Evolutionary conservation across 2,797 vertebrate species (phyloP).

Genomic region (Mallotus villosus): DNA sequence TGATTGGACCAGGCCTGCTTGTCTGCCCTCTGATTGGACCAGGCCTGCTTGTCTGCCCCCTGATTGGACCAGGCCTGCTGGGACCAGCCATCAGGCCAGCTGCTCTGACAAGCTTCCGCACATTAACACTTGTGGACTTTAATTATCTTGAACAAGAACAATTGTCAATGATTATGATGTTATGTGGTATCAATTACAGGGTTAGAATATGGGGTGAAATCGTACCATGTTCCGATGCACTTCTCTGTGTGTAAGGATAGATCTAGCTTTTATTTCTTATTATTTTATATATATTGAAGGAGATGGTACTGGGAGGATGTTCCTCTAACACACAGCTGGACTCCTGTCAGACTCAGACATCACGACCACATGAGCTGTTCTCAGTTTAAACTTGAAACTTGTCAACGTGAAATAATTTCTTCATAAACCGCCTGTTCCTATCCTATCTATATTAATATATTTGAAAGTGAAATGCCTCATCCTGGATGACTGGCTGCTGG

Average conservation of each 20-base stretch:
- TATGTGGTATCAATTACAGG: constrained; percentile 80
- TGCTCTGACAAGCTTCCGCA: constrained; percentile 80
- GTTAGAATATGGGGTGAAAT: constrained; percentile 81
- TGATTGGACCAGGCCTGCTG: constrained; percentile 15
- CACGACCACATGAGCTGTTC: constrained; percentile 25
- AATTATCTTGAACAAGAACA: constrained; percentile 37
- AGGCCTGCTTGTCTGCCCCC: constrained; percentile 33
- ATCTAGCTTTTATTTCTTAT: constrained; percentile 85
- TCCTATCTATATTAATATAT: constrained; percentile 66
- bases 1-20: constrained; percentile 4
- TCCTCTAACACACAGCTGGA: constrained; percentile 29
- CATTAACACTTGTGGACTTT: constrained; percentile 66
- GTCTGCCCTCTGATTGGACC: constrained; percentile 1
- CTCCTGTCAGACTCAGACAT: background rate
- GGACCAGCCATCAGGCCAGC: constrained; percentile 69
- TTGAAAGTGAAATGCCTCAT: constrained; percentile 72
- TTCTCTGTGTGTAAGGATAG: constrained; percentile 71
- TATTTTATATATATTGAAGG: constrained; percentile 78
- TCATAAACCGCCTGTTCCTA: constrained; percentile 72
- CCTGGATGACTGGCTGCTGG: constrained; percentile 77
- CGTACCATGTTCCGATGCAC: constrained; percentile 73
- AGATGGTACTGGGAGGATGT: constrained; percentile 67
- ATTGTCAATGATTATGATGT: constrained; percentile 76
- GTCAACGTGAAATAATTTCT: constrained; percentile 71
- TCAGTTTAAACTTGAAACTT: constrained; percentile 60